Evolutionary conservation across 1,140 invertebrate species (phyloP), one percentile per base, ranked within the genome.

Genomic region (Elysia chlorotica): DNA sequence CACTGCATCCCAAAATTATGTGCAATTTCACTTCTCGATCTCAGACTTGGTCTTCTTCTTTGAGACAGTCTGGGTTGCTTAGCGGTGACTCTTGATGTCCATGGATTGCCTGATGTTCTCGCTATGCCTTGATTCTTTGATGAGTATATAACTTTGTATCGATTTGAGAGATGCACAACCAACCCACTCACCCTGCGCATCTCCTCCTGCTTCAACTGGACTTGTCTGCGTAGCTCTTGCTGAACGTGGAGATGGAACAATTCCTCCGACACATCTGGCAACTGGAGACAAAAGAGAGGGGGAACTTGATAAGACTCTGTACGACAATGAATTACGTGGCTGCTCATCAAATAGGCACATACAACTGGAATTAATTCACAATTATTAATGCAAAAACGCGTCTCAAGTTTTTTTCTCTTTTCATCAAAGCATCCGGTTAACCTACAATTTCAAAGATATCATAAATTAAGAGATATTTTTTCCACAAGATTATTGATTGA

Each of bases 181-280:
- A 23, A 33, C n/a, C 2, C 38, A 70, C 56, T 38, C 3, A 70
- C 68, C 56, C 68, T 36, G 19, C 68, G 59, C 38, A 70, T 48
- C 25, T 70, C 68, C 54, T 70, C 68, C 35, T 70, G 68, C 28
- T 70, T 70, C 2, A 70, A 23, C 68, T 70, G 68, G 10, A 70
- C 68, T 33, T 59, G 54, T 23, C 68, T 59, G 10, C 68, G 38
- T 30, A 70, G 56, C 21, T 54, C 68, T 38, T 70, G 68, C 31
- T 70, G 68, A 10, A 70, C 53, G 38, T 70, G 68, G 2, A 70
- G 54, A 25, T 70, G 68, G 56, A 70, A 70, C 2, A 70, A 33
- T 38, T 70, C 68, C 35, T 70, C 68, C 21, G 68, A 33, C 28
- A 70, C 35, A 28, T 70, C 68, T 23, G 68, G 68, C 33, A 70